Percentiles rank a stretch among this genome's conserved stretches.
Conservation (phyloP, 2,113 vertebrate species). For the Antechinus flavipes region DNA sequence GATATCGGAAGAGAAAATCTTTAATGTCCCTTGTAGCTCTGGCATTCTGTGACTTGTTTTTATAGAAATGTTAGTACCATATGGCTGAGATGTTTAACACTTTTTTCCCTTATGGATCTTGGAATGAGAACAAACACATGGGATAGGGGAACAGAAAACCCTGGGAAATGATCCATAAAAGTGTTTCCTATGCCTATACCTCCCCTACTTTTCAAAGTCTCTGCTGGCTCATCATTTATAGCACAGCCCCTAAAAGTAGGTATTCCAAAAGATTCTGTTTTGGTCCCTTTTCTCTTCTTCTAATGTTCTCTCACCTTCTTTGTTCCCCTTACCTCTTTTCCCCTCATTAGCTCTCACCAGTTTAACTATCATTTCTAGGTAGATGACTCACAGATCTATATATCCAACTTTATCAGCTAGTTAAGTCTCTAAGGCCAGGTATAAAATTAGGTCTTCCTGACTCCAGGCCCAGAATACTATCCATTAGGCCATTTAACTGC, state of each 20-base stretch:
- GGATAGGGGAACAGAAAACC: slow-evolving; percentile 33
- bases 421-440: neutral
- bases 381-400: neutral
- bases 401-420: neutral
- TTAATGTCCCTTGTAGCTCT: neutral
- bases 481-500: neutral
- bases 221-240: neutral
- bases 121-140: slow-evolving; percentile 52
- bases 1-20: neutral
- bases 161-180: neutral
- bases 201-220: neutral
- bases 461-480: neutral
- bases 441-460: neutral
- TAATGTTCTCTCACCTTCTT: neutral
- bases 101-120: slow-evolving; percentile 52
- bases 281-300: neutral
- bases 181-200: slow-evolving; percentile 30
- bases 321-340: too few species aligned
- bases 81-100: slow-evolving; percentile 50
- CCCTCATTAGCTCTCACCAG: neutral
- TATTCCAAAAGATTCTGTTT: slow-evolving; percentile 47
- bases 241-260: neutral
- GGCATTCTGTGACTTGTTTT: neutral
- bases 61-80: neutral
- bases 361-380: neutral